Percentiles rank a stretch among this genome's conserved stretches.
phyloP scores from a whole-genome alignment of 2,797 vertebrate species.

The Argentina silus region DNA sequence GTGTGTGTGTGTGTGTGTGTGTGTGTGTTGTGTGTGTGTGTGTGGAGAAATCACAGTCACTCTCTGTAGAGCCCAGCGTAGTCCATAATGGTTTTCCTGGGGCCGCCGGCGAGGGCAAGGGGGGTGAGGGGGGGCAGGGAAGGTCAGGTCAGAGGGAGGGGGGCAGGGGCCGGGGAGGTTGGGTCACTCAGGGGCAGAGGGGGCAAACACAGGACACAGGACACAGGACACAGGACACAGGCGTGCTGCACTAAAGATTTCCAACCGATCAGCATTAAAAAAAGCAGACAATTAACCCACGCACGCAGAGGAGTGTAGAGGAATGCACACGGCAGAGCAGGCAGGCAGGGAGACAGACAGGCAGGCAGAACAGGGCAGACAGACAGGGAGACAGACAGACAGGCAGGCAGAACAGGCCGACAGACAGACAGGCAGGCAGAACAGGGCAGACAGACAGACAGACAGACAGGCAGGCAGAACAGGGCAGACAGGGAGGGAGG shows the following conservation, averaged over 20 bases:
- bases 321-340: not conserved
- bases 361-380: not conserved
- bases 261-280: conserved; percentile 20
- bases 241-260: conserved; percentile 27
- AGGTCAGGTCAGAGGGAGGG: conserved; percentile 41
- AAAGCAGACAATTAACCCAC: not conserved
- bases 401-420: not conserved
- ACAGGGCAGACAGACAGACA: not conserved
- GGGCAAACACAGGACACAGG: not conserved
- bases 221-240: not conserved
- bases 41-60: conserved; percentile 46
- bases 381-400: not conserved
- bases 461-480: not conserved
- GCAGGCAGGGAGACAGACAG: not conserved
- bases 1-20: conserved; percentile 20
- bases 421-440: no score
- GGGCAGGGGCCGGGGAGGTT: conserved; percentile 50
- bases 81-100: conserved; percentile 30
- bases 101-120: conserved; percentile 10
- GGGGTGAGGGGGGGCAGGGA: not conserved
- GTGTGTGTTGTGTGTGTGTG: conserved; percentile 3
- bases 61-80: conserved; percentile 29
- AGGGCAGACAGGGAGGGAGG: not conserved
- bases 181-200: conserved; percentile 54
- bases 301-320: not conserved